phyloP scores from a whole-genome alignment of 2,888 invertebrate genomes.

The Troides oblongomaculatus region DNA sequence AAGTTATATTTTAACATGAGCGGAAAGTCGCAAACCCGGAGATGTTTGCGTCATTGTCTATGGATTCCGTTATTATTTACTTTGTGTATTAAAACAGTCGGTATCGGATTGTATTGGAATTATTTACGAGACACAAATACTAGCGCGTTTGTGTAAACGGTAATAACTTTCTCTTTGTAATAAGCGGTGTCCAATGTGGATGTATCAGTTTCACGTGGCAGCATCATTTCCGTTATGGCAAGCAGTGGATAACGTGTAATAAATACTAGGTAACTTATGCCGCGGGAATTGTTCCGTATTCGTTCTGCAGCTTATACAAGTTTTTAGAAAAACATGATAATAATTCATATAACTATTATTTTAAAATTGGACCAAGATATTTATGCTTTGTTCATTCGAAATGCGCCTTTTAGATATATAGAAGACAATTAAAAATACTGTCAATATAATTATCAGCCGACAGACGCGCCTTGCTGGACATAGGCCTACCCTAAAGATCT shows the following conservation, averaged over 20 bases:
- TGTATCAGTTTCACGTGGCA: slow-evolving; percentile 49
- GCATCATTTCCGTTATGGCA: slow-evolving; percentile 42
- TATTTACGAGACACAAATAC: slow-evolving; percentile 20
- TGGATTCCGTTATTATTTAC: slow-evolving; percentile 8
- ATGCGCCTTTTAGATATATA: too few species aligned
- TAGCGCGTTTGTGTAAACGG: slow-evolving; percentile 16
- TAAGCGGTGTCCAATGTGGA: slow-evolving; percentile 35
- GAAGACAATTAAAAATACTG: too few species aligned
- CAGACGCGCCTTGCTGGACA: too few species aligned
- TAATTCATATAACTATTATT: neutral
- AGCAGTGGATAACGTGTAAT: slow-evolving; percentile 23
- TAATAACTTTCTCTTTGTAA: slow-evolving; percentile 41
- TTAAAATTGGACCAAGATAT: neutral
- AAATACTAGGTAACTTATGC: slow-evolving; percentile 25
- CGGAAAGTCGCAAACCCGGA: neutral
- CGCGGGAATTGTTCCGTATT: slow-evolving; percentile 10
- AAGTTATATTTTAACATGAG: slow-evolving; percentile 2
- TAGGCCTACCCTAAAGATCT: too few species aligned
- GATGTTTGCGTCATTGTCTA: slow-evolving; percentile 3
- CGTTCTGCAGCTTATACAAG: neutral
- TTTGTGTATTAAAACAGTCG: slow-evolving; percentile 13
- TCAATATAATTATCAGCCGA: too few species aligned
- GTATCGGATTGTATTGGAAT: slow-evolving; percentile 17
- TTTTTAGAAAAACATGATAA: neutral
- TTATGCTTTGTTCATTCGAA: too few species aligned